Evolutionary conservation across 2,888 invertebrate genomes (phyloP), one percentile per base, ranked within the genome.

Genomic region (Arrhopalites spinosus): DNA sequence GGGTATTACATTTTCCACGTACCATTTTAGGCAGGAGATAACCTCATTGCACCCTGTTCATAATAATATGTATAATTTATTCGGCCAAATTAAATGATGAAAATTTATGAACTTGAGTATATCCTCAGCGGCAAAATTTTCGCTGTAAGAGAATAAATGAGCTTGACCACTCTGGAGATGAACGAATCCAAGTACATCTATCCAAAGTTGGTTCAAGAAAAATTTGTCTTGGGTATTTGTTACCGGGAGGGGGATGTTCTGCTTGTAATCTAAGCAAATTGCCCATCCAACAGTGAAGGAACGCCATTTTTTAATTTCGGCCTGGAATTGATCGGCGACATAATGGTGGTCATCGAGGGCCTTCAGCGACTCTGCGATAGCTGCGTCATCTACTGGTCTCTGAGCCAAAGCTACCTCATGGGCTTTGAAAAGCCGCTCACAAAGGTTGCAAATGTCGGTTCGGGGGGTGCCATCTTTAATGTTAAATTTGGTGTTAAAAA

Each of bases 191-290:
- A 78, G 78, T n/a, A 71, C 71, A 63, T 61, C 11, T 8, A 78
- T 63, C 78, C 78, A 78, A 1, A 78, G 63, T 29, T 78, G 78
- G 1, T 73, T 43, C 20, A 47, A 36, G 45, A 61, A 78, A 43
- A 59, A 78, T 45, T 78, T 73, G 1, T 36, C 25, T 15, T 75
- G 23, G 0, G 66, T 56, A 29, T 75, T 78, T 0, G 78, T 78
- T 0, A 78, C 78, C 1, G 73, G 78, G 17, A 78, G n/a, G 1
- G 78, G 78, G 2, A 78, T 36, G 25, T 78, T 78, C 30, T 78
- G 78, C 61, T 78, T 15, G 47, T 67, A 78, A 43, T 78, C 78
- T 20, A 77, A 67, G 8, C n/a, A 15, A n/a, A 53, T 53, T 11
- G n/a, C 20, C 53, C 53, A 53, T n/a, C 20, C 53, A 1, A n/a